Evolutionary conservation across 2,113 vertebrate genomes (phyloP).

Genomic region (Butorides virescens): DNA sequence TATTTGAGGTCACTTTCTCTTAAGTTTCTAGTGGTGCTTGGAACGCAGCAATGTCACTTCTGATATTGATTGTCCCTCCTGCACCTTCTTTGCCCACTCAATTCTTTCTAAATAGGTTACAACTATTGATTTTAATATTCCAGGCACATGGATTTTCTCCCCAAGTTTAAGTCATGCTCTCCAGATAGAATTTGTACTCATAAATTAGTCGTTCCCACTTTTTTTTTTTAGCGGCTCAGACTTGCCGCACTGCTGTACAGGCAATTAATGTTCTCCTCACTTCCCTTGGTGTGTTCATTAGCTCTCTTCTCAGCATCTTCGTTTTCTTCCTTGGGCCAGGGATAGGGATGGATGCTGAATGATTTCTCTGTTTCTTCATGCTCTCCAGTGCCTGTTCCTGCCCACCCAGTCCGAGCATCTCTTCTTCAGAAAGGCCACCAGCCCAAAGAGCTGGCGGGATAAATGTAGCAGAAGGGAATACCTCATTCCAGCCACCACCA

Average conservation of each 20-base stretch:
- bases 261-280: not conserved
- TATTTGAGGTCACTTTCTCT: not conserved
- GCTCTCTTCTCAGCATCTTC: not conserved
- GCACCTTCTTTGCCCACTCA: constrained; percentile 6
- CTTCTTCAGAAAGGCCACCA: not conserved
- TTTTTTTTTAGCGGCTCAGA: not conserved
- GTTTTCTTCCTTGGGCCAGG: not conserved
- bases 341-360: not conserved
- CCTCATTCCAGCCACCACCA: not conserved
- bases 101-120: constrained; percentile 28
- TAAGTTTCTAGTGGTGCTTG: not conserved
- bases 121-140: constrained; percentile 60
- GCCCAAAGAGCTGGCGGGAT: not conserved
- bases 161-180: constrained; percentile 26
- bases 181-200: not conserved
- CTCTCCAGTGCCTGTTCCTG: not conserved
- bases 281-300: not conserved
- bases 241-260: not conserved
- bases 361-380: not conserved
- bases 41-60: not conserved
- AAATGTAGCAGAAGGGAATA: not conserved
- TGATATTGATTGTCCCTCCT: constrained; percentile 24
- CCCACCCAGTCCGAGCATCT: not conserved
- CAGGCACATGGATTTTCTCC: constrained; percentile 35
- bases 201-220: not conserved